Conservation (phyloP, 2,797 vertebrate species). For the Ptychadena robeensis region DNA sequence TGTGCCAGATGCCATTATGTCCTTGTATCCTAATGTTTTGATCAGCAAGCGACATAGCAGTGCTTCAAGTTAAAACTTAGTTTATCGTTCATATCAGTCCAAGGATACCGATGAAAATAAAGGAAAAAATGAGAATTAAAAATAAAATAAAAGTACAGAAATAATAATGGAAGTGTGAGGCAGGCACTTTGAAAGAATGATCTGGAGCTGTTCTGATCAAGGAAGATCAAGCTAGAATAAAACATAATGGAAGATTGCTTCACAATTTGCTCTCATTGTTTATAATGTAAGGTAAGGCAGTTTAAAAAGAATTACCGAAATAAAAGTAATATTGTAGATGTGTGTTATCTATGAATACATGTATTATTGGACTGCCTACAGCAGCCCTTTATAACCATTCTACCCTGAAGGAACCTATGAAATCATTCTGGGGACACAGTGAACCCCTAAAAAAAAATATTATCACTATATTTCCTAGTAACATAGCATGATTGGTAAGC, state of each 20-base stretch:
- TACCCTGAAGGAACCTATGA: too few relatives aligned
- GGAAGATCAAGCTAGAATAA: constrained; percentile 27
- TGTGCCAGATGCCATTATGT: constrained; percentile 5
- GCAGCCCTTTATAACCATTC: too few relatives aligned
- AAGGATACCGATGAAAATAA: constrained; percentile 3
- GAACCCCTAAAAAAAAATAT: too few relatives aligned
- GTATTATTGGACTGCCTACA: neutral
- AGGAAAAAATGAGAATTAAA: neutral
- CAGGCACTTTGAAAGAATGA: neutral
- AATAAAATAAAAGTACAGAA: neutral
- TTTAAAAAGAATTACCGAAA: constrained; percentile 9
- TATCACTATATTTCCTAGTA: too few relatives aligned
- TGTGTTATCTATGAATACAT: neutral
- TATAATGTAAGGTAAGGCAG: neutral
- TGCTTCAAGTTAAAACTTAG: neutral
- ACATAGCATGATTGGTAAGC: too few relatives aligned
- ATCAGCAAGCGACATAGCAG: constrained; percentile 22
- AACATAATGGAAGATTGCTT: constrained; percentile 15
- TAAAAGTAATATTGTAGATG: neutral
- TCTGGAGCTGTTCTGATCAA: neutral
- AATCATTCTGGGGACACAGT: too few relatives aligned
- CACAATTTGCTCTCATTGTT: neutral
- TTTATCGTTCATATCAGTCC: neutral
- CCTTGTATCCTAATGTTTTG: constrained; percentile 24
- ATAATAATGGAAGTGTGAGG: neutral